Percentiles rank a stretch among this genome's conserved stretches.
Evolutionary conservation across 2,113 vertebrate species (phyloP).

Genomic region (Pollachius pollachius): DNA sequence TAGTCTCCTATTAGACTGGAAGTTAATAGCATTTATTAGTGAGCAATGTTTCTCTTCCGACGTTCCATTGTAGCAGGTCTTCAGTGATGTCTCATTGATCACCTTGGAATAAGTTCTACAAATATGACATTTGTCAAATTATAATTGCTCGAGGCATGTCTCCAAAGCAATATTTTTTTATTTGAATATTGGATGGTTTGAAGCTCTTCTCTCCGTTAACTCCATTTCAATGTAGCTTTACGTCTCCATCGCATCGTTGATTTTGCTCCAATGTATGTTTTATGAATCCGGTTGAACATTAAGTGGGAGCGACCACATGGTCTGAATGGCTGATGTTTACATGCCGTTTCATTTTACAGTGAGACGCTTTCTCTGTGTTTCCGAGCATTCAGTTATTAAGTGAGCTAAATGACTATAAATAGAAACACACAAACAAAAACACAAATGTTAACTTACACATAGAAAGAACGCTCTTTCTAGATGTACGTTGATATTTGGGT

Average conservation of each 20-base stretch:
- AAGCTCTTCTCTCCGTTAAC: background rate
- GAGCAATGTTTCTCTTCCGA: slow-evolving; percentile 8
- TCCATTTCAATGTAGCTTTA: background rate
- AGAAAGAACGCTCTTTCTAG: too few relatives aligned
- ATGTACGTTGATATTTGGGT: too few relatives aligned
- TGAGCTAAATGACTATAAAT: too few relatives aligned
- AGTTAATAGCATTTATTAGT: slow-evolving; percentile 18
- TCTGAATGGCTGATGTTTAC: too few relatives aligned
- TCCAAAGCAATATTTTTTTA: background rate
- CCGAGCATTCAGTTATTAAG: background rate
- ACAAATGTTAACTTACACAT: too few relatives aligned
- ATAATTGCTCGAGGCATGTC: background rate
- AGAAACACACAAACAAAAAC: too few relatives aligned
- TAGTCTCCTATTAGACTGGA: slow-evolving; percentile 8
- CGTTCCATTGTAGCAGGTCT: background rate
- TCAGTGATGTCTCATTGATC: background rate
- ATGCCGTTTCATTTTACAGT: too few relatives aligned
- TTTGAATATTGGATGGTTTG: background rate
- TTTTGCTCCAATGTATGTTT: background rate
- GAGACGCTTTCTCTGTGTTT: background rate
- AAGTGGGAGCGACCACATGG: background rate
- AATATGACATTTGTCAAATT: background rate
- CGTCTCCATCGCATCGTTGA: background rate
- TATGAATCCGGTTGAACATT: background rate
- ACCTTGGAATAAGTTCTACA: background rate